Conservation (phyloP, 2,113 vertebrate species). For the Zingel zingel region DNA sequence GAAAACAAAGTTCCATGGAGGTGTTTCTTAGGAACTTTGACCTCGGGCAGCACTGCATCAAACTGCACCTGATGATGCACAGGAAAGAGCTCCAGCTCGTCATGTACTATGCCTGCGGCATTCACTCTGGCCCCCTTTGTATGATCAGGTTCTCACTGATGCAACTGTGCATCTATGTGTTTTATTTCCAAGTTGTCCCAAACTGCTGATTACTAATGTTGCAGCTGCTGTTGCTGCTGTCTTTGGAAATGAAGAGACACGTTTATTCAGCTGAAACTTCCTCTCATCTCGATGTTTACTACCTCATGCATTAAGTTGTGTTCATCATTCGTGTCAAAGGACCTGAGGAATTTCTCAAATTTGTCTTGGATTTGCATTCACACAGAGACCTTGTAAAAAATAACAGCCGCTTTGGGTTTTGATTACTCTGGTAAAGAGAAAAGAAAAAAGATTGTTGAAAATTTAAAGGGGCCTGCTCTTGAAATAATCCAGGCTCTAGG, state of each 20-base stretch:
- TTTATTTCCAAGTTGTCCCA: constrained; percentile 2
- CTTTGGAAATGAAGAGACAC: constrained; percentile 11
- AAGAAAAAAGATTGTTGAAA: too few species aligned
- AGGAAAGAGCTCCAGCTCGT: too few species aligned
- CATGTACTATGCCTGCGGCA: too few species aligned
- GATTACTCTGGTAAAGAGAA: too few species aligned
- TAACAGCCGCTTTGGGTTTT: background rate
- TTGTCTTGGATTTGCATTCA: background rate
- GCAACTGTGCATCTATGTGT: background rate
- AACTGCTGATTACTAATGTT: background rate
- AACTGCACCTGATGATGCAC: too few species aligned
- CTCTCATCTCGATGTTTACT: background rate
- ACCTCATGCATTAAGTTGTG: constrained; percentile 46
- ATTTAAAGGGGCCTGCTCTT: too few species aligned
- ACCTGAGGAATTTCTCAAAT: constrained; percentile 9
- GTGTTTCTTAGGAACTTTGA: too few species aligned
- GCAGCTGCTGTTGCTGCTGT: too few species aligned
- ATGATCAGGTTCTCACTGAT: background rate
- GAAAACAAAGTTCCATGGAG: too few species aligned
- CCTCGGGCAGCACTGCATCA: too few species aligned
- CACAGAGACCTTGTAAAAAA: background rate
- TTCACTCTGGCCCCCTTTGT: background rate
- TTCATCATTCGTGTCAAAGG: constrained; percentile 34
- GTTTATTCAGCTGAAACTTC: background rate
- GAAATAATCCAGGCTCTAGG: too few species aligned